These are phyloP conservation scores for Dermolepida albohirtum DNA, from an alignment of 2,888 invertebrate genomes.

Conservation along the genomic window DNA sequence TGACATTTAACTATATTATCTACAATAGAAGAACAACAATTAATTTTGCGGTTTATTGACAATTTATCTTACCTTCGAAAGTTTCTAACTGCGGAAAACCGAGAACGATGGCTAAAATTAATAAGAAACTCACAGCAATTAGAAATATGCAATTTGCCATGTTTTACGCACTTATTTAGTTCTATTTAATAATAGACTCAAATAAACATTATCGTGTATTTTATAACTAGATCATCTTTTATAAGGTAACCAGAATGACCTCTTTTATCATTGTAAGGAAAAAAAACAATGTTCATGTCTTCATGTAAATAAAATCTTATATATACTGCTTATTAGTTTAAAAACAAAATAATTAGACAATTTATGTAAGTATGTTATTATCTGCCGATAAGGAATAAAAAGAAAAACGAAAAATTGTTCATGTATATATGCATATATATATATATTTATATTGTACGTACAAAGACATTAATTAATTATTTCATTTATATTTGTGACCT, in stretches of 20 bases:
- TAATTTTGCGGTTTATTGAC: background rate
- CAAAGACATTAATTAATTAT: too few species aligned
- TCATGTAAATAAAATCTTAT: too few species aligned
- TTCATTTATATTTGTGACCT: too few species aligned
- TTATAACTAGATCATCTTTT: conserved; percentile 1
- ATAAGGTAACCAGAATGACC: conserved; percentile 24
- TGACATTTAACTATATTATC: conserved; percentile 24
- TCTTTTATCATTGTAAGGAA: conserved; percentile 9
- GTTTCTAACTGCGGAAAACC: conserved; percentile 10
- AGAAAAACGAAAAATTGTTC: too few species aligned
- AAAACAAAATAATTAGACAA: background rate
- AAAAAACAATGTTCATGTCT: background rate
- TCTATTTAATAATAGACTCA: background rate
- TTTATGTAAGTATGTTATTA: background rate
- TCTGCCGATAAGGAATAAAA: too few species aligned
- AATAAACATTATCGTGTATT: background rate
- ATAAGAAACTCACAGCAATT: background rate
- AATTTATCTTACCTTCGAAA: conserved; percentile 4
- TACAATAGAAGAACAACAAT: conserved; percentile 3
- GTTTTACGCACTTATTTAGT: background rate
- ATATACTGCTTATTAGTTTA: background rate
- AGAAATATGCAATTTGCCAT: conserved; percentile 4
- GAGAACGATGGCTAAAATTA: conserved; percentile 1
- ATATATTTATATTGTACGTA: too few species aligned
- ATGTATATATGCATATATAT: too few species aligned